Evolutionary conservation across 2,797 vertebrate genomes (phyloP).

Genomic region (Anguilla megastoma): DNA sequence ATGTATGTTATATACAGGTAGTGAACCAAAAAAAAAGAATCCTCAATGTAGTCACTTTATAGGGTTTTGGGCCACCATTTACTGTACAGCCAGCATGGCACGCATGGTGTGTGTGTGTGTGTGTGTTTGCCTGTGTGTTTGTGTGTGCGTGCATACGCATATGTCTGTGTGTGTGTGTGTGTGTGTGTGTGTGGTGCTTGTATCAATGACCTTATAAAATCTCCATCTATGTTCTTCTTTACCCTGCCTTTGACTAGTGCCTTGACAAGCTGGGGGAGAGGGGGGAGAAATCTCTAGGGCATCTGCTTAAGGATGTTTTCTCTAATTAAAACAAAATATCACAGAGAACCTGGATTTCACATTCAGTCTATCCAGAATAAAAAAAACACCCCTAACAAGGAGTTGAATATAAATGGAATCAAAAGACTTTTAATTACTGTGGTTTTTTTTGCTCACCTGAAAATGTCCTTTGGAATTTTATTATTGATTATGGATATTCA

Average conservation of each 20-base stretch:
- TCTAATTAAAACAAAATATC: neutral
- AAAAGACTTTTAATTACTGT: neutral
- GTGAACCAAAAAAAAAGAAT: neutral
- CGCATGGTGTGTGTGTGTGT: neutral
- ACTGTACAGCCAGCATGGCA: neutral
- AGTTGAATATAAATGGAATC: neutral
- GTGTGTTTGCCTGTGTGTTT: too few relatives aligned
- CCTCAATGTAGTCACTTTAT: neutral
- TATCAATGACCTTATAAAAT: neutral
- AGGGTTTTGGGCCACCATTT: neutral
- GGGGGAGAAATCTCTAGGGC: neutral
- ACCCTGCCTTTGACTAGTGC: neutral
- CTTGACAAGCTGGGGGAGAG: neutral
- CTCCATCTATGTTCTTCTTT: neutral
- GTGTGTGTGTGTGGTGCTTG: neutral
- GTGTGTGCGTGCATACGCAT: too few relatives aligned
- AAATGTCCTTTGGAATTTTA: neutral
- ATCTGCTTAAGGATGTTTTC: neutral
- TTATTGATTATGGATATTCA: neutral
- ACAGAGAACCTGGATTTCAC: neutral
- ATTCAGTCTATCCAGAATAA: neutral
- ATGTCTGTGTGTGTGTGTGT: too few relatives aligned
- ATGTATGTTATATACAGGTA: neutral
- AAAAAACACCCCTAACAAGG: neutral
- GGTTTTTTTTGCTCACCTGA: neutral